phyloP scores from a whole-genome alignment of 2,888 invertebrate species.

The Drymonia ruficornis region DNA sequence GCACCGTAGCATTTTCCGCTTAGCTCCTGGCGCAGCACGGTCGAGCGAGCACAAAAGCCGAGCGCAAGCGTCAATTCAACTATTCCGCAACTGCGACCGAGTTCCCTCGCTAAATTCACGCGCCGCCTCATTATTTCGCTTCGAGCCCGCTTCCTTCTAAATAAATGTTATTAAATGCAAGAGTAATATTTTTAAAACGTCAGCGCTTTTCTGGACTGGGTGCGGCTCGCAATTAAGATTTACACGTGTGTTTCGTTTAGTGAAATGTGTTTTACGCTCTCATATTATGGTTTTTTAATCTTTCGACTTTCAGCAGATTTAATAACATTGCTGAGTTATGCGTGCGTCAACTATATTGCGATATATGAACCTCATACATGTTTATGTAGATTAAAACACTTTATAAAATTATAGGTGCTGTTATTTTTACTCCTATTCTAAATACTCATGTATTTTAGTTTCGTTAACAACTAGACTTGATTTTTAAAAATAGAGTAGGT shows the following conservation, averaged over 20 bases:
- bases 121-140: conserved; percentile 75
- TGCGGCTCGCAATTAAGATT: conserved; percentile 62
- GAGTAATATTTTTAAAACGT: conserved; percentile 73
- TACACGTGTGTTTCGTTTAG: conserved; percentile 50
- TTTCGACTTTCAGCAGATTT: conserved; percentile 36
- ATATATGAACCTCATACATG: not conserved
- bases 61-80: conserved; percentile 40
- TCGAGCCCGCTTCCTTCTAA: conserved; percentile 59
- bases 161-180: conserved; percentile 74
- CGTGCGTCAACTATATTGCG: conserved; percentile 14
- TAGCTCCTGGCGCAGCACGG: conserved; percentile 43
- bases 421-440: too few species aligned
- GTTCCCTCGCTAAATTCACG: conserved; percentile 53
- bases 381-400: conserved; percentile 3
- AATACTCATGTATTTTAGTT: too few species aligned
- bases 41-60: conserved; percentile 55
- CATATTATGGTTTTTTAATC: conserved; percentile 44
- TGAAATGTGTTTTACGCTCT: conserved; percentile 48
- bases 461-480: too few species aligned
- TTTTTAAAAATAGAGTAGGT: too few species aligned
- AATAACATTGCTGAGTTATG: conserved; percentile 37
- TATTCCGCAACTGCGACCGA: conserved; percentile 36
- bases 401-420: not conserved
- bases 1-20: conserved; percentile 59
- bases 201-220: conserved; percentile 48